These are phyloP conservation scores for Pseudotriccus pelzelni DNA, from an alignment of 2,797 vertebrate species.

Conservation along the genomic window DNA sequence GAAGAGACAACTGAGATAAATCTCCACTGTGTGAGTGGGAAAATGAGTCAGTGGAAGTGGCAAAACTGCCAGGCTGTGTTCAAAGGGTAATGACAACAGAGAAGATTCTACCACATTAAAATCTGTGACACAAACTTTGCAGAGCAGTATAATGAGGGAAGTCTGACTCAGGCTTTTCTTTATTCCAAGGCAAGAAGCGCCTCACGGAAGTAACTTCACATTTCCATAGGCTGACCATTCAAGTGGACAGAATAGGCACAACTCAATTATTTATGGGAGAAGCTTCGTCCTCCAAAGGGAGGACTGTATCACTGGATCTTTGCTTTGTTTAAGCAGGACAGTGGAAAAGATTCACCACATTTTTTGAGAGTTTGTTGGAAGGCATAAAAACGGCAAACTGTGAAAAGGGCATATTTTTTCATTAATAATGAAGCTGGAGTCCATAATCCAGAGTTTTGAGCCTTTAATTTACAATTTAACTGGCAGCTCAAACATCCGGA, in stretches of 20 bases:
- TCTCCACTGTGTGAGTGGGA: background rate
- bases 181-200: background rate
- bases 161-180: background rate
- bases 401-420: slow-evolving; percentile 43
- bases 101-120: background rate
- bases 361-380: background rate
- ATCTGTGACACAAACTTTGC: background rate
- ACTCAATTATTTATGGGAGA: slow-evolving; percentile 6
- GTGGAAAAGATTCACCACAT: background rate
- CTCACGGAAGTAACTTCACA: background rate
- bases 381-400: background rate
- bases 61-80: background rate
- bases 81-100: background rate
- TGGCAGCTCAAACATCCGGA: slow-evolving; percentile 62
- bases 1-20: background rate
- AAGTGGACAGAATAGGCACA: background rate
- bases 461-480: slow-evolving; percentile 69
- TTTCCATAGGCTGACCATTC: background rate
- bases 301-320: background rate
- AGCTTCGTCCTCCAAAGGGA: background rate
- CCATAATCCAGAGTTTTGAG: slow-evolving; percentile 59
- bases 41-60: background rate
- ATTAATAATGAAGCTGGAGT: slow-evolving; percentile 56
- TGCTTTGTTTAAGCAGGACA: background rate
- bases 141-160: background rate